Evolutionary conservation across 2,797 vertebrate species (phyloP), one percentile per base, ranked within the genome.

Genomic region (Cossypha polioptera): DNA sequence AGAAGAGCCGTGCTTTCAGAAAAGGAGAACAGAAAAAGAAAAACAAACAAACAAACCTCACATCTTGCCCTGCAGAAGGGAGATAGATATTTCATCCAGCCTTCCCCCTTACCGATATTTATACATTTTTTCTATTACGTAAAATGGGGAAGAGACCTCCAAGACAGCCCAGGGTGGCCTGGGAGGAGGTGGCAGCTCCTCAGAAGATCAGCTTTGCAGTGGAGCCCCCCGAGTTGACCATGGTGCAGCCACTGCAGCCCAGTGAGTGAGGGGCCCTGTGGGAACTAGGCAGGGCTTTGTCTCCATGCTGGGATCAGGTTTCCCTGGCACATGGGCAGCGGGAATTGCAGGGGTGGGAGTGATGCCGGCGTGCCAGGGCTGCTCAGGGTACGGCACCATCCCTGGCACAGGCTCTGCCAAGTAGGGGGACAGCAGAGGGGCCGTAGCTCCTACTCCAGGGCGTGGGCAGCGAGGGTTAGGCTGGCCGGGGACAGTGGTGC

Each of bases 311-410:
- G 43, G 8, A 36, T 65, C 50, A 10, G 6, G 3, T 69, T 61
- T 61, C 9, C 20, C 20, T 1, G 2, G n/a, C 38, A 26, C 9
- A 26, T 1, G 12, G 21, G 28, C 48, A 35, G n/a, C 1, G 1
- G 48, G 28, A 14, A 26, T 36, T 7, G 4, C 11, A 15, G 18
- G n/a, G 67, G 7, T 10, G 48, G 18, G 18, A 51, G 31, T 5
- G 35, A 40, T 24, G 26, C 31, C 7, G 1, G 26, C 5, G 7
- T 33, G 19, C 19, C 4, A 1, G n/a, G 12, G 15, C 48, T 53
- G 31, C 35, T 59, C 10, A 26, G 28, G 35, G 35, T n/a, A 22
- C 42, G 42, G 16, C n/a, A 18, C 8, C n/a, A 35, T 35, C 35
- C 33, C 21, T 4, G 4, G 28, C 22, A 61, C 28, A 40, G 36